Evolutionary conservation across 2,113 vertebrate species (phyloP).

Genomic region (Corythoichthys haematopterus): DNA sequence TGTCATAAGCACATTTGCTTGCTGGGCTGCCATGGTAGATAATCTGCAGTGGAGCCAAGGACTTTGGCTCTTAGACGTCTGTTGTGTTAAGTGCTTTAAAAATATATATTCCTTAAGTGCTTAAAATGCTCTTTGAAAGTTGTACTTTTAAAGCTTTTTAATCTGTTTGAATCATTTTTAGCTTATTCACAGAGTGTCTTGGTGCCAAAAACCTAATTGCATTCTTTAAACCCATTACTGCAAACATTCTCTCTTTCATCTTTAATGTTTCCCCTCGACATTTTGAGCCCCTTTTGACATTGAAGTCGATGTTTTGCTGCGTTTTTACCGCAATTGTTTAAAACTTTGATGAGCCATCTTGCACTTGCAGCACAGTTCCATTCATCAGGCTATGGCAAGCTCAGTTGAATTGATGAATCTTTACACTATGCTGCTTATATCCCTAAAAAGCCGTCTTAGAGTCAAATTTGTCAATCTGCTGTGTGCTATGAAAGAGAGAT

Average conservation of each 20-base stretch:
- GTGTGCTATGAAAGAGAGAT: neutral
- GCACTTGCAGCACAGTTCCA: neutral
- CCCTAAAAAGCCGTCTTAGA: neutral
- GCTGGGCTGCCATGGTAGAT: neutral
- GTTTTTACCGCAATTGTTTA: neutral
- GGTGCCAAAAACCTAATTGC: conserved; percentile 35
- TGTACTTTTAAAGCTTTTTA: neutral
- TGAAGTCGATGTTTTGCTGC: neutral
- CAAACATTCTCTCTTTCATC: conserved; percentile 14
- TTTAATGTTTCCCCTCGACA: neutral
- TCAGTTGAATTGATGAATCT: neutral
- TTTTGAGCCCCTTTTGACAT: conserved; percentile 2
- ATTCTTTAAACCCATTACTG: conserved; percentile 4
- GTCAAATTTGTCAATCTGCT: neutral
- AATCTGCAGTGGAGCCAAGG: neutral
- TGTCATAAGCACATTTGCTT: conserved; percentile 27
- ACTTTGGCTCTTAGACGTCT: neutral
- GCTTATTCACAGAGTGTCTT: conserved; percentile 4
- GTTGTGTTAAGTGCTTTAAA: conserved; percentile 10
- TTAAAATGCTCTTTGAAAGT: conserved; percentile 11
- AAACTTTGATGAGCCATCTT: neutral
- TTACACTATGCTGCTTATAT: neutral
- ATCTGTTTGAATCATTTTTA: conserved; percentile 17
- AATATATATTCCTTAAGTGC: conserved; percentile 14
- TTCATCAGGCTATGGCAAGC: neutral